Percentiles rank a stretch among this genome's conserved stretches.
phyloP scores from a whole-genome alignment of 2,888 invertebrate species.

The Lasioglossum figueresi region DNA sequence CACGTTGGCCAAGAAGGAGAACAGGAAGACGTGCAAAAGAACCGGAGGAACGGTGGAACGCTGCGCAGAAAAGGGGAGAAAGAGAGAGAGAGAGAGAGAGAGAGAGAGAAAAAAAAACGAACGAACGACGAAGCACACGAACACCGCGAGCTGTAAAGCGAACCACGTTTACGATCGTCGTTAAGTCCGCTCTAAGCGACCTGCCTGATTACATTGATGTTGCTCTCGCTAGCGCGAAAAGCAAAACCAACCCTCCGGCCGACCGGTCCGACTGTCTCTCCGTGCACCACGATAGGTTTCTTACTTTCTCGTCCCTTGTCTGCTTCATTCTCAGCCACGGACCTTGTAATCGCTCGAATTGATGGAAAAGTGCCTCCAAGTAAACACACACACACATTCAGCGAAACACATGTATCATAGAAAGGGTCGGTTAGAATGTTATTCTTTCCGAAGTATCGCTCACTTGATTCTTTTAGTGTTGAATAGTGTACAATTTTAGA shows the following conservation, averaged over 20 bases:
- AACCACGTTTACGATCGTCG: conserved; percentile 80
- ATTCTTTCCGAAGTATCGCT: neutral
- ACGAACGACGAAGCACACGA: conserved; percentile 35
- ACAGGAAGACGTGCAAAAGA: conserved; percentile 27
- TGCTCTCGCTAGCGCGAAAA: conserved; percentile 68
- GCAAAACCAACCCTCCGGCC: conserved; percentile 44
- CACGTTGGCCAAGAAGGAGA: conserved; percentile 29
- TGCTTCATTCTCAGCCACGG: neutral
- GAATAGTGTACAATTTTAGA: neutral
- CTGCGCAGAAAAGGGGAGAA: conserved; percentile 28
- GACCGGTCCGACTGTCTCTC: conserved; percentile 21
- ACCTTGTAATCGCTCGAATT: neutral
- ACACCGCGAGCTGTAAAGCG: conserved; percentile 75
- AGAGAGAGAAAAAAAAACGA: conserved; percentile 24
- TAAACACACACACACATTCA: neutral
- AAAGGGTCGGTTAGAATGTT: neutral
- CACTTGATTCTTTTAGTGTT: neutral
- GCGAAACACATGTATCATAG: neutral
- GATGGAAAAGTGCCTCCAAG: neutral
- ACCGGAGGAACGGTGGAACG: conserved; percentile 36
- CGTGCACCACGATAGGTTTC: conserved; percentile 6
- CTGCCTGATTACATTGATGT: conserved; percentile 81
- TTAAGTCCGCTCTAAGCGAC: conserved; percentile 78
- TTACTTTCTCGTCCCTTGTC: neutral
- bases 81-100: neutral